A percentile compares a stretch with the other conserved stretches of the same genome.
These are phyloP conservation scores for Macrophya alboannulata DNA, from an alignment of 2,888 invertebrate genomes.

Conservation along the genomic window DNA sequence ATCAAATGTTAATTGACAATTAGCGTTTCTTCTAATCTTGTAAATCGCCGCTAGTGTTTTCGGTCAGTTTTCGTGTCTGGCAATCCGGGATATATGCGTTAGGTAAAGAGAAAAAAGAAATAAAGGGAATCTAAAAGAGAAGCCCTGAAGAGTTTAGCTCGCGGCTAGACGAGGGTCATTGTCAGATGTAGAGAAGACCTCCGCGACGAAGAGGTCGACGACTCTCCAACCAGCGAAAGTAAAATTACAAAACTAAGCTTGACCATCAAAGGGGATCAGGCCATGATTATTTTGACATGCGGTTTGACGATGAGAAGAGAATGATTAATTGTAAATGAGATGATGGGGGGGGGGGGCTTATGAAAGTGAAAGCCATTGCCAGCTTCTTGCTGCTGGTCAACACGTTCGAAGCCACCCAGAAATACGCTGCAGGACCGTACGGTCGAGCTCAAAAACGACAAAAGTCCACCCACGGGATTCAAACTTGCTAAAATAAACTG, in stretches of 20 bases:
- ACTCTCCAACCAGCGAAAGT: conserved; percentile 34
- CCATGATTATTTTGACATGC: not conserved
- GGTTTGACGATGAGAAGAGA: not conserved
- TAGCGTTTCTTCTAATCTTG: not conserved
- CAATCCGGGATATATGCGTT: no score
- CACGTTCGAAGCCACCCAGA: not conserved
- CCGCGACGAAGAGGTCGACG: not conserved
- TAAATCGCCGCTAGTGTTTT: not conserved
- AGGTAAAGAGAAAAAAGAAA: not conserved
- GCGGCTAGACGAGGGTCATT: conserved; percentile 8
- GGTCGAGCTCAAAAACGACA: not conserved
- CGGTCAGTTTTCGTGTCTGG: not conserved
- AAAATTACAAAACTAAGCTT: conserved; percentile 31
- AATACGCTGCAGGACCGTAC: not conserved
- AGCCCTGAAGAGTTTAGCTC: not conserved
- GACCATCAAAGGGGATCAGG: conserved; percentile 20
- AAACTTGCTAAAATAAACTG: not conserved
- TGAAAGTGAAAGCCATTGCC: conserved; percentile 37
- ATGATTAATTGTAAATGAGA: conserved; percentile 35
- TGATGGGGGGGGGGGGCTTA: not conserved
- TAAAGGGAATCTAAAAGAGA: not conserved
- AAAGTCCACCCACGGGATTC: not conserved
- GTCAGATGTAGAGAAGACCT: conserved; percentile 4
- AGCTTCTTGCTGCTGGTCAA: not conserved
- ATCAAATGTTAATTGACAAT: not conserved